Evolutionary conservation across 2,888 invertebrate species (phyloP), one percentile per base, ranked within the genome.

Genomic region (Arrhopalites spinosus): DNA sequence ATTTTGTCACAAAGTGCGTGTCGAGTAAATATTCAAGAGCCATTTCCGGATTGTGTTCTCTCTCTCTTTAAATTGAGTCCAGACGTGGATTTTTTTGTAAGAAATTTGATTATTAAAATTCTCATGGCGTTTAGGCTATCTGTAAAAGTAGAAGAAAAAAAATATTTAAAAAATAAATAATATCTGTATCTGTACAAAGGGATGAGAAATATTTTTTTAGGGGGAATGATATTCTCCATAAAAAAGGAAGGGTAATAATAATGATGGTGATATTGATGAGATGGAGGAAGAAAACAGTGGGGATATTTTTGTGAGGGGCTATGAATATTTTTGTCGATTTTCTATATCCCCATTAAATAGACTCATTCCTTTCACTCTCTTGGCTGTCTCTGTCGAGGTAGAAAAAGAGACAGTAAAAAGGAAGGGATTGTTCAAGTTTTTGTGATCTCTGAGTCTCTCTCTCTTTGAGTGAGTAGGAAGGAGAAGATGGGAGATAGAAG

Each of bases 261-360:
- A 36, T 36, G 36, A 36, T 36, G 36, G 36, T 11, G 11, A 36
- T 36, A 36, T 36, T 11, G 36, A 56, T 20, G 56, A 29, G 30
- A 63, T 3, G 23, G 27, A 7, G 20, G 56, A 56, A 13, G 25
- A 56, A 23, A 64, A 72, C 72, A 72, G 50, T 71, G 61, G 72
- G 72, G 47, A 72, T 27, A 45, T 63, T n/a, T n/a, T n/a, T n/a
- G n/a, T n/a, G n/a, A n/a, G n/a, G 64, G 43, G 30, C 23, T 45
- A 59, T 61, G 63, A 68, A 72, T 70, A 56, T 70, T 70, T 70
- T 30, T 56, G 17, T 30, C 17, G 30, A 56, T 70, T 70, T 66
- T 56, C 50, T n/a, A 23, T 20, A 64, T 53, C 53, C 53, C 5
- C 53, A 53, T 53, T 5, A 20, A 5, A 36, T 11, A 36, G 36